Conservation (phyloP, 1,140 invertebrate species). For the Drosophila sturtevanti region DNA sequence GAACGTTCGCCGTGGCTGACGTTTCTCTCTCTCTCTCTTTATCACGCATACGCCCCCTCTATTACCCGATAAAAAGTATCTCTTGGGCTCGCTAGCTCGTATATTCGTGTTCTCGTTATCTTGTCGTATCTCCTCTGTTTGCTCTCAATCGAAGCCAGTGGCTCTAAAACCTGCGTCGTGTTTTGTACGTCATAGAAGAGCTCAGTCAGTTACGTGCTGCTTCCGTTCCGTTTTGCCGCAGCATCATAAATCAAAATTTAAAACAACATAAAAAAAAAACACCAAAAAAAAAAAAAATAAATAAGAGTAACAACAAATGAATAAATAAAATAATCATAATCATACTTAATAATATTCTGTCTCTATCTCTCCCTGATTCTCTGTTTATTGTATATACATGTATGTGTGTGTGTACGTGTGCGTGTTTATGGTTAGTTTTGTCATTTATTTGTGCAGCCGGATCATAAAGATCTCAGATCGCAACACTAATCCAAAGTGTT, state of each 20-base stretch:
- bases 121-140: neutral
- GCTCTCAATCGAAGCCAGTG: neutral
- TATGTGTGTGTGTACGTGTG: slow-evolving; percentile 34
- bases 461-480: neutral
- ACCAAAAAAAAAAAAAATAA: slow-evolving; percentile 30
- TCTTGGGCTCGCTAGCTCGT: slow-evolving; percentile 23
- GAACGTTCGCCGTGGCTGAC: slow-evolving; percentile 61
- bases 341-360: slow-evolving; percentile 55
- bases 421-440: slow-evolving; percentile 51
- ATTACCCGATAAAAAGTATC: neutral
- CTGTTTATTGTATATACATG: slow-evolving; percentile 19
- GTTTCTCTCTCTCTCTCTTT: slow-evolving; percentile 33
- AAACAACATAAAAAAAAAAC: slow-evolving; percentile 46
- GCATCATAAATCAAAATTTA: slow-evolving; percentile 73
- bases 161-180: slow-evolving; percentile 7
- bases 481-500: neutral
- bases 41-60: neutral
- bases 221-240: slow-evolving; percentile 67
- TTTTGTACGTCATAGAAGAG: slow-evolving; percentile 8
- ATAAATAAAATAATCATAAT: slow-evolving; percentile 56
- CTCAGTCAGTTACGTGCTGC: slow-evolving; percentile 21
- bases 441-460: slow-evolving; percentile 68
- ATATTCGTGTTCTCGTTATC: slow-evolving; percentile 7
- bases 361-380: slow-evolving; percentile 34
- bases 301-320: slow-evolving; percentile 19